These are phyloP conservation scores for Nylanderia fulva DNA, from an alignment of 1,140 invertebrate genomes.

Conservation along the genomic window DNA sequence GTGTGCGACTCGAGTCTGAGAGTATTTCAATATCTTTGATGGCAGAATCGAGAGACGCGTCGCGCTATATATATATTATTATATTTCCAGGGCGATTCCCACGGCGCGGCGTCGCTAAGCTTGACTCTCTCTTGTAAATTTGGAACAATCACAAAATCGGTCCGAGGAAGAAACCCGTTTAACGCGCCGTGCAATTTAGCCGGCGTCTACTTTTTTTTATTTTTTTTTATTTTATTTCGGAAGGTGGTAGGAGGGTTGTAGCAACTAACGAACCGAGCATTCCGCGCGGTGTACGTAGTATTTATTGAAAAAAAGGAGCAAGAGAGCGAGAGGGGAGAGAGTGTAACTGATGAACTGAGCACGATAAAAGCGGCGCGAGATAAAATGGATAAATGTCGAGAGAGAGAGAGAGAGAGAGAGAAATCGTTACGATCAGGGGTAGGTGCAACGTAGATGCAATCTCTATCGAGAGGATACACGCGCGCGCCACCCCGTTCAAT, in stretches of 20 bases:
- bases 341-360: conserved; percentile 50
- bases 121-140: conserved; percentile 28
- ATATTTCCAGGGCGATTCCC: not conserved
- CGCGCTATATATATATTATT: conserved; percentile 27
- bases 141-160: conserved; percentile 29
- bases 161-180: not conserved
- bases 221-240: no score
- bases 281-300: conserved; percentile 10
- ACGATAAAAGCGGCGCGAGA: conserved; percentile 41
- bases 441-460: conserved; percentile 9
- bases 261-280: not conserved
- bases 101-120: not conserved
- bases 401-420: no score
- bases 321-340: not conserved
- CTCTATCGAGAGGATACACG: not conserved
- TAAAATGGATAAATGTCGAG: conserved; percentile 34
- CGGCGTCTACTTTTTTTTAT: conserved; percentile 23
- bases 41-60: conserved; percentile 23
- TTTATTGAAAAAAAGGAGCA: not conserved
- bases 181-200: conserved; percentile 27
- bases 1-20: conserved; percentile 1
- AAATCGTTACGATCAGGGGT: conserved; percentile 21
- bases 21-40: conserved; percentile 57
- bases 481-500: conserved; percentile 12
- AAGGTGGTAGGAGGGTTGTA: not conserved